These are phyloP conservation scores for Perizoma flavofasciatum DNA, from an alignment of 2,888 invertebrate species.

Conservation along the genomic window DNA sequence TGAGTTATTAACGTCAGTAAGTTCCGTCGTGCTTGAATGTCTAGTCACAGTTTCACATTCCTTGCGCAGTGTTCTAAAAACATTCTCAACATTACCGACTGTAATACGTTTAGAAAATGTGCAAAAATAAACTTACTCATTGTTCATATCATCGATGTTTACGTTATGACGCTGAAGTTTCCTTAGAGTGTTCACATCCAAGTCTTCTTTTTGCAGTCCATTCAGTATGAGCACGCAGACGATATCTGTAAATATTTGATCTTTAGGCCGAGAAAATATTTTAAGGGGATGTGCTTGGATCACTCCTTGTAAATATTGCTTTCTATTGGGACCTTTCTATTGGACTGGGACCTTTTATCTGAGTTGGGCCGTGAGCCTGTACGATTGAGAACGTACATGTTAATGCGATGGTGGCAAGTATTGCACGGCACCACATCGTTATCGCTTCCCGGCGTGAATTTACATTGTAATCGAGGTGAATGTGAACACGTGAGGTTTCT, in stretches of 20 bases:
- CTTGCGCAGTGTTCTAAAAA: conserved; percentile 21
- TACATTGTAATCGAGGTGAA: conserved; percentile 41
- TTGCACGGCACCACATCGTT: conserved; percentile 70
- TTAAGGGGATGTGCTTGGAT: background rate
- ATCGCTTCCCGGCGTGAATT: conserved; percentile 47
- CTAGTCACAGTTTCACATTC: conserved; percentile 14
- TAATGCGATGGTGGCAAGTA: conserved; percentile 63
- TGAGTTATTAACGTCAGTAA: background rate
- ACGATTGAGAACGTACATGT: conserved; percentile 75
- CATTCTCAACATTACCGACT: conserved; percentile 7
- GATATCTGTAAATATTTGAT: conserved; percentile 61
- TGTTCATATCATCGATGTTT: conserved; percentile 64
- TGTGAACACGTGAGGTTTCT: conserved; percentile 20
- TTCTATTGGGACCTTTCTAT: conserved; percentile 50
- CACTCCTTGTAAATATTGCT: conserved; percentile 46
- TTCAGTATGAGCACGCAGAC: conserved; percentile 72
- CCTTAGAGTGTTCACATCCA: conserved; percentile 59
- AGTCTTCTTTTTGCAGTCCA: conserved; percentile 72
- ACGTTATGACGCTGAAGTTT: conserved; percentile 68
- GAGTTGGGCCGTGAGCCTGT: conserved; percentile 59
- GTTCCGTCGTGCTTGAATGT: conserved; percentile 1
- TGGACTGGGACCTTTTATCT: conserved; percentile 75
- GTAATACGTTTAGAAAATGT: conserved; percentile 4
- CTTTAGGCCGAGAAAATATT: conserved; percentile 4
- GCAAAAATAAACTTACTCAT: conserved; percentile 58